Base-by-base conservation (phyloP, 2,888 invertebrate genomes). In the Sericinus montela region DNA sequence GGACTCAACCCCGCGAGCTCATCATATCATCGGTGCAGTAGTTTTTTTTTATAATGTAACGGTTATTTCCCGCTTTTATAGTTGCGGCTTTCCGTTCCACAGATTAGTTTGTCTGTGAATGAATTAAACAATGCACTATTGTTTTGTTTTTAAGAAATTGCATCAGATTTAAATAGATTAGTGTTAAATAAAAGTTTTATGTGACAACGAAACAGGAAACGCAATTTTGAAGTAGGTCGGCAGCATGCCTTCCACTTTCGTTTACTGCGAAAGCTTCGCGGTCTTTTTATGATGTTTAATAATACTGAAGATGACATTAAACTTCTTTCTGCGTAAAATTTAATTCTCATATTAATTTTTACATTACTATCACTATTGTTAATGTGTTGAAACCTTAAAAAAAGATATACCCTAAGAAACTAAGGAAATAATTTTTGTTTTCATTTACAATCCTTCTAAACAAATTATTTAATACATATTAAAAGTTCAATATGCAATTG, bases 1-100 rank as follows among this genome's bases (percentile, higher is more conserved):
- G 83, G 83, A 79, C 82, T 81, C 78, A 47, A 53, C 51, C 55
- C 25, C 60, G 57, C 55, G 82, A 56, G 81, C 82, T 82, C 77
- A 72, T 62, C 50, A 54, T 55, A 57, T 52, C 52, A 56, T 65
- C 70, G 81, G 81, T 82, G 65, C 70, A 80, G 81, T 82, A 57
- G 57, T 51, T 51, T 57, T 46, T 52, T 58, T 55, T 54, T 51
- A 47, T 47, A 14, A 25, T 45, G 44, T 28, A 3, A 10, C 16
- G 1, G 4, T 38, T 38, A 36, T 14, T 29, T 45, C 7, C n/a
- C 39, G 25, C 16, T 15, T 28, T 40, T 14, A 4, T 9, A 30
- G 23, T 38, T 30, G 19, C 13, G 19, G 43, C 16, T 10, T 28
- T 38, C 25, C 16, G 43, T 48, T 39, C 19, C 35, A 39, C 34